Evolutionary conservation across 2,888 invertebrate species (phyloP).

Genomic region (Monoplex corrugatus): DNA sequence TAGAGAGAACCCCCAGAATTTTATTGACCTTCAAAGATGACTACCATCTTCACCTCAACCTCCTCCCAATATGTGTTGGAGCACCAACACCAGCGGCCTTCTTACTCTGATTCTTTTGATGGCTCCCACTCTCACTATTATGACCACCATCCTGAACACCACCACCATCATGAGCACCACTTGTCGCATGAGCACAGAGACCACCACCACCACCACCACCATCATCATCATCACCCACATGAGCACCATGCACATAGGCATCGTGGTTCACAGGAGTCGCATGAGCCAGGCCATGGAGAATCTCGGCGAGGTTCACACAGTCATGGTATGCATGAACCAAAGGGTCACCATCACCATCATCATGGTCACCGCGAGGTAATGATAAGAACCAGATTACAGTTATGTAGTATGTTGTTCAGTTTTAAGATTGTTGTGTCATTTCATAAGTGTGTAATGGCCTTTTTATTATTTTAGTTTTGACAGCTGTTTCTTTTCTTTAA

Average conservation of each 20-base stretch:
- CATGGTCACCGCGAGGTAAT: conserved; percentile 50
- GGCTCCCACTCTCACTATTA: conserved; percentile 53
- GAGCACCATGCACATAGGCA: conserved; percentile 9
- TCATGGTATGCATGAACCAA: conserved; percentile 41
- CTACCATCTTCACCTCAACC: conserved; percentile 59
- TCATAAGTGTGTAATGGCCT: background rate
- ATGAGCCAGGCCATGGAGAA: conserved; percentile 17
- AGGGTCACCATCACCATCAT: conserved; percentile 49
- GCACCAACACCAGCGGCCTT: conserved; percentile 56
- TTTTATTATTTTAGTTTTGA: background rate
- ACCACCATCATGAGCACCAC: conserved; percentile 51
- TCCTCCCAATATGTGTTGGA: conserved; percentile 63
- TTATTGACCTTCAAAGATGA: too few species aligned
- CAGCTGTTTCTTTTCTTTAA: background rate
- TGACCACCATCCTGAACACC: conserved; percentile 51
- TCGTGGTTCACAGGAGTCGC: conserved; percentile 37
- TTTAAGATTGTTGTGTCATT: too few species aligned
- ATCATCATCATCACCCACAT: conserved; percentile 31
- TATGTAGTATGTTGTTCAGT: too few species aligned
- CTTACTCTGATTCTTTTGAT: conserved; percentile 55
- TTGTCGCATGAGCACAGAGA: conserved; percentile 7
- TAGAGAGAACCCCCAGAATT: too few species aligned
- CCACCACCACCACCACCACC: conserved; percentile 16
- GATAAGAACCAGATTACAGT: background rate
- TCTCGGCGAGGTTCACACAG: conserved; percentile 23